phyloP scores from a whole-genome alignment of 1,140 invertebrate genomes.

The Philaenus spumarius region DNA sequence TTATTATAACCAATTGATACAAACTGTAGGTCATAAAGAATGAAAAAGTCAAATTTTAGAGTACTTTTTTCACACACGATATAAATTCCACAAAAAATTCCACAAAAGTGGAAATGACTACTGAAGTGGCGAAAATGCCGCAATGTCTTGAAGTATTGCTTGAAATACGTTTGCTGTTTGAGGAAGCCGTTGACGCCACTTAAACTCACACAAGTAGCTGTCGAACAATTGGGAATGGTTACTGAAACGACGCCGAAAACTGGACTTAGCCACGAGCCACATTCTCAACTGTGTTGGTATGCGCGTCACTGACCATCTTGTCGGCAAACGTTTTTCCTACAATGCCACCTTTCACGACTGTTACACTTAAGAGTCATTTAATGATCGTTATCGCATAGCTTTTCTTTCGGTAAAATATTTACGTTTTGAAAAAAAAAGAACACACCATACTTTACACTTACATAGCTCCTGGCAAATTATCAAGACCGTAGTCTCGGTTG shows the following conservation, averaged over 20 bases:
- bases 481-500: too few relatives aligned
- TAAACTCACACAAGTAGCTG: not conserved
- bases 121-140: too few relatives aligned
- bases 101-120: too few relatives aligned
- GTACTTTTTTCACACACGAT: too few relatives aligned
- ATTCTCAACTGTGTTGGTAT: not conserved
- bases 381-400: not conserved
- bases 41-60: too few relatives aligned
- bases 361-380: not conserved
- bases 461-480: too few relatives aligned
- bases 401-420: too few relatives aligned
- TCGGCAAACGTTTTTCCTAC: not conserved
- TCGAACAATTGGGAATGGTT: not conserved
- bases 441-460: not conserved
- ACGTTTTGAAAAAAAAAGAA: not conserved
- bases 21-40: too few relatives aligned
- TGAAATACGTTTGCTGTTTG: too few relatives aligned
- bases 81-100: too few relatives aligned
- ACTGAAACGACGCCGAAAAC: not conserved
- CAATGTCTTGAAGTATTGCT: too few relatives aligned
- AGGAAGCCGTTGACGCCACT: not conserved
- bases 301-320: not conserved
- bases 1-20: too few relatives aligned
- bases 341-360: slow-evolving; percentile 1
- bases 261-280: not conserved